Evolutionary conservation across 2,113 vertebrate genomes (phyloP).

Genomic region (Solea solea): DNA sequence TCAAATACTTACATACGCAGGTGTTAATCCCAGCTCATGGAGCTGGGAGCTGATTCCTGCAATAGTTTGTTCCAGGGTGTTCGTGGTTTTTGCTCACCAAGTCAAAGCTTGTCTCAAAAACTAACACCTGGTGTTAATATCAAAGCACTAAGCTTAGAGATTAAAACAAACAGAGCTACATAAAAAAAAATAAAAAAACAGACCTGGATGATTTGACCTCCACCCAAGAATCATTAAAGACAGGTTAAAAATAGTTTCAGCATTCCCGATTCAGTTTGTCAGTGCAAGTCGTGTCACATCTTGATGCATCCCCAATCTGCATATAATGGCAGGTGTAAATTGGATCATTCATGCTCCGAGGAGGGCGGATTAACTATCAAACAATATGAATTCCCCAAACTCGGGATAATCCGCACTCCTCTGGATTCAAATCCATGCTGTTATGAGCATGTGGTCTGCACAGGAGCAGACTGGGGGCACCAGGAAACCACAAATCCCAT

Average conservation of each 20-base stretch:
- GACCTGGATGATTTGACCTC: slow-evolving; percentile 7
- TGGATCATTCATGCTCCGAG: slow-evolving; percentile 73
- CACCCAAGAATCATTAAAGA: slow-evolving; percentile 3
- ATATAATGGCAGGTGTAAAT: slow-evolving; percentile 76
- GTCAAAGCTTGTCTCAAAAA: slow-evolving; percentile 47
- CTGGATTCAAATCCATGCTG: slow-evolving; percentile 72
- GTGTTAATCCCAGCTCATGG: slow-evolving; percentile 54
- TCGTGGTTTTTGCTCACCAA: slow-evolving; percentile 49
- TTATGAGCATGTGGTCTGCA: slow-evolving; percentile 68
- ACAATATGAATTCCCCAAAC: slow-evolving; percentile 73
- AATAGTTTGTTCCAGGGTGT: slow-evolving; percentile 32
- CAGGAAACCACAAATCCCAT: slow-evolving; percentile 71
- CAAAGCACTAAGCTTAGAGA: slow-evolving; percentile 13
- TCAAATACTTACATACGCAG: slow-evolving; percentile 55
- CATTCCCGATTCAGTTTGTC: slow-evolving; percentile 13
- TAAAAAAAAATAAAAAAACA: slow-evolving; percentile 10
- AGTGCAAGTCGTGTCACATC: slow-evolving; percentile 38
- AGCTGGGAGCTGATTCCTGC: slow-evolving; percentile 47
- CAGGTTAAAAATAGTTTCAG: not conserved
- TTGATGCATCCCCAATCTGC: slow-evolving; percentile 58
- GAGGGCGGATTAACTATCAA: slow-evolving; percentile 74
- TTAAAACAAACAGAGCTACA: slow-evolving; percentile 21
- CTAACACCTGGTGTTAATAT: slow-evolving; percentile 34
- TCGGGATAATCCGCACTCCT: slow-evolving; percentile 70
- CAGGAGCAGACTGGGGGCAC: slow-evolving; percentile 61